Base-by-base conservation (phyloP, 2,113 vertebrate species). In the Otis tarda region DNA sequence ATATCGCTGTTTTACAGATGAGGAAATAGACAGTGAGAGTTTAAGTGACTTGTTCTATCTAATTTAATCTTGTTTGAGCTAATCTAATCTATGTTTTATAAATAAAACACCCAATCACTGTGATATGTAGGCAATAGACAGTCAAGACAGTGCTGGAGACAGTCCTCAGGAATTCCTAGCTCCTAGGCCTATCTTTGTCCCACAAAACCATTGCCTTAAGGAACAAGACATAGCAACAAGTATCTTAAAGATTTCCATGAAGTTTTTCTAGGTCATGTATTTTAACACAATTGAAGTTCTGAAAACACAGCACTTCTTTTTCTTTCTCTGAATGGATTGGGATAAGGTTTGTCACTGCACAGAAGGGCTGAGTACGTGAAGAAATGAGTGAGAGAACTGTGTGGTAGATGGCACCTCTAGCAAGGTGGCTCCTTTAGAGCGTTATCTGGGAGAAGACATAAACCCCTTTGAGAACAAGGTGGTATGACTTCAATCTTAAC, bases 51-150 rank as follows among this genome's bases (percentile, higher is more conserved):
- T 87, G 90, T 80, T 92, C 77, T 96, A 97, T 96, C 94, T 94
- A 93, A 88, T 95, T 95, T 93, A 71, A 96, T 96, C 90, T 96
- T 96, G 96, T 93, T 84, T 94, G 80, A 90, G 89, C 86, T 96
- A 96, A 94, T 96, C 96, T 95, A 89, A 95, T 96, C 95, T 95
- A 83, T 95, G 92, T 88, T 95, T 97, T 96, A 95, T 81, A 96
- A 96, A 97, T 95, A 96, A 95, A 94, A 83, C 92, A 89, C 74
- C 77, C 80, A 77, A 86, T 95, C 91, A 96, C 45, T 92, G 70
- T 86, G 91, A 95, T 95, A 94, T 81, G 71, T 68, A 88, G 69
- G 73, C 79, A 94, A 94, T 15, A 91, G 84, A 82, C 56, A 95
- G 74, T 67, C 35, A 68, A 93, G 85, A 19, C 47, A 39, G 74